Evolutionary conservation across 2,113 vertebrate genomes (phyloP).

Genomic region (Bufo gargarizans): DNA sequence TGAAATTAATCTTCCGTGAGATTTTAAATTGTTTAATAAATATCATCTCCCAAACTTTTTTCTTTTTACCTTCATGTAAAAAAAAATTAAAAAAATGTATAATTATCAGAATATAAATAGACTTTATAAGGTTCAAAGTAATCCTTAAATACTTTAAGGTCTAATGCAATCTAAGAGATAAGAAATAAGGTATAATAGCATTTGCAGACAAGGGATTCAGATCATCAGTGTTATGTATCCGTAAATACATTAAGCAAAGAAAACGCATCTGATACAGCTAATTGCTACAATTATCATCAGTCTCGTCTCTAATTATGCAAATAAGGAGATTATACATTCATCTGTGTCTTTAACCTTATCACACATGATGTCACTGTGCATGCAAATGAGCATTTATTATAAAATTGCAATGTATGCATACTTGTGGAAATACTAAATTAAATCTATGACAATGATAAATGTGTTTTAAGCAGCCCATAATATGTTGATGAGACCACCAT

Average conservation of each 20-base stretch:
- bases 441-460: background rate
- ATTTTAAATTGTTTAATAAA: constrained; percentile 26
- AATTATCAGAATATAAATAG: background rate
- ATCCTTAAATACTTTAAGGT: background rate
- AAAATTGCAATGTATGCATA: constrained; percentile 2
- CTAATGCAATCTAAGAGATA: constrained; percentile 23
- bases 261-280: constrained; percentile 45
- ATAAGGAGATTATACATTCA: constrained; percentile 42
- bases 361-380: constrained; percentile 34
- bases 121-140: background rate
- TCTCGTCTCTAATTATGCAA: constrained; percentile 48
- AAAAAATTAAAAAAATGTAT: background rate
- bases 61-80: background rate
- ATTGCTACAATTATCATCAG: constrained; percentile 50
- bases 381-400: constrained; percentile 36
- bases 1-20: constrained; percentile 42
- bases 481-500: background rate
- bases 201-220: constrained; percentile 22
- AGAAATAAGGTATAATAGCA: constrained; percentile 15
- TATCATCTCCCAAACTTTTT: constrained; percentile 17
- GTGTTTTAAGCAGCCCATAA: background rate
- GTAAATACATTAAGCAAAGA: constrained; percentile 48
- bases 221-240: constrained; percentile 44
- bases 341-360: constrained; percentile 47
- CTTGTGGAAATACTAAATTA: background rate